Percentiles rank a stretch among this genome's conserved stretches.
phyloP scores from a whole-genome alignment of 92 coral and sea anemone genomes.

The Parazoanthus darwini region DNA sequence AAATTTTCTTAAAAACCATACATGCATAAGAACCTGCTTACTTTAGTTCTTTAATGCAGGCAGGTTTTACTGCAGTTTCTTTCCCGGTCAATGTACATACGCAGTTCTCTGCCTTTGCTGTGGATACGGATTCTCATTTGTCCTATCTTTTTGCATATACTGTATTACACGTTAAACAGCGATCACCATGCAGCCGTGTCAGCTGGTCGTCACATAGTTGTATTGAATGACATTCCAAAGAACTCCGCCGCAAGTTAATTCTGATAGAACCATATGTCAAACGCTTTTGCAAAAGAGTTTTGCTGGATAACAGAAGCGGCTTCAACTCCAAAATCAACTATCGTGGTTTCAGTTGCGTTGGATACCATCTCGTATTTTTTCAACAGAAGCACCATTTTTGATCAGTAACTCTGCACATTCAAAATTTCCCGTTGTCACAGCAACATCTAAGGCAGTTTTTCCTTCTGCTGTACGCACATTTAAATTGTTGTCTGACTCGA shows the following conservation, averaged over 20 bases:
- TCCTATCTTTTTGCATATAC: not conserved
- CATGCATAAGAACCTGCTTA: too few species aligned
- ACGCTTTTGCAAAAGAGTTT: not conserved
- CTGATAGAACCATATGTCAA: too few species aligned
- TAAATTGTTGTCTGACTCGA: constrained; percentile 62
- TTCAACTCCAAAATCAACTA: not conserved
- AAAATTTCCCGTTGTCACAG: constrained; percentile 74
- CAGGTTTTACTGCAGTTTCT: not conserved
- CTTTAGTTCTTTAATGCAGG: too few species aligned
- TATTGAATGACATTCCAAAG: too few species aligned
- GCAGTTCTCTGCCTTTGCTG: not conserved
- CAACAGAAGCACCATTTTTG: constrained; percentile 76
- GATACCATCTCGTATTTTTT: constrained; percentile 71
- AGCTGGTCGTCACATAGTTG: not conserved
- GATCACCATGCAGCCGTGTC: not conserved
- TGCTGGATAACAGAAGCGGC: not conserved
- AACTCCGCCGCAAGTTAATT: too few species aligned
- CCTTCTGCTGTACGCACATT: constrained; percentile 68
- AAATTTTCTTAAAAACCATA: too few species aligned
- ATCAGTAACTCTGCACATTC: constrained; percentile 84
- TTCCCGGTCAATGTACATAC: not conserved
- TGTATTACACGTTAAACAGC: not conserved
- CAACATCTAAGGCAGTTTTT: constrained; percentile 63
- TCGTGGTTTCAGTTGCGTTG: not conserved
- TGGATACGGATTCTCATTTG: too few species aligned